Conservation (phyloP, 2,888 invertebrate species). For the Hipparchia semele region DNA sequence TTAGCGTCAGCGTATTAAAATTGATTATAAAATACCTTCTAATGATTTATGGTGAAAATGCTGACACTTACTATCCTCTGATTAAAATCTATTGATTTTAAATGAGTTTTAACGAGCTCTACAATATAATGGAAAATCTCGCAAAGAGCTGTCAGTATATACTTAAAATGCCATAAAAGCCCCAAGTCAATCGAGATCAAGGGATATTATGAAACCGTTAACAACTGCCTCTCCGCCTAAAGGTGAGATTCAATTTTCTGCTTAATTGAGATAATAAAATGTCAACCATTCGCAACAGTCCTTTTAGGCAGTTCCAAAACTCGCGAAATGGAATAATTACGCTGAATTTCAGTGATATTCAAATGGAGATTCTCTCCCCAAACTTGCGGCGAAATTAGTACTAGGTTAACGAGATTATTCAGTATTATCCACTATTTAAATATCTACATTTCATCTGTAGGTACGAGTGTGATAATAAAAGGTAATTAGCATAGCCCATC, state of each 20-base stretch:
- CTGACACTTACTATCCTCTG: not conserved
- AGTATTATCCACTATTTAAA: conserved; percentile 16
- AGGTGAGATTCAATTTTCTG: conserved; percentile 58
- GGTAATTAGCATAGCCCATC: conserved; percentile 5
- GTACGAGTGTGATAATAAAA: not conserved
- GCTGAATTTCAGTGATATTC: conserved; percentile 59
- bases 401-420: conserved; percentile 52
- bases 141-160: not conserved
- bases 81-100: no score
- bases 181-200: conserved; percentile 12
- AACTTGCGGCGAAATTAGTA: conserved; percentile 49
- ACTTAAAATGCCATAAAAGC: conserved; percentile 48
- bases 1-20: no score
- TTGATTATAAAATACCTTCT: no score
- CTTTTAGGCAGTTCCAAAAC: conserved; percentile 60
- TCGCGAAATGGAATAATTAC: conserved; percentile 61
- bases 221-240: conserved; percentile 24
- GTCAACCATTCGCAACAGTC: conserved; percentile 43
- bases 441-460: conserved; percentile 15
- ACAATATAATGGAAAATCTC: conserved; percentile 1
- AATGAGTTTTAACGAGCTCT: no score
- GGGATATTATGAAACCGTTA: conserved; percentile 37
- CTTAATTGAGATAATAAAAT: conserved; percentile 72
- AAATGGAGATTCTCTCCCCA: conserved; percentile 55
- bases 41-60: not conserved